phyloP scores from a whole-genome alignment of 2,113 vertebrate genomes.

The Tupaia tana region DNA sequence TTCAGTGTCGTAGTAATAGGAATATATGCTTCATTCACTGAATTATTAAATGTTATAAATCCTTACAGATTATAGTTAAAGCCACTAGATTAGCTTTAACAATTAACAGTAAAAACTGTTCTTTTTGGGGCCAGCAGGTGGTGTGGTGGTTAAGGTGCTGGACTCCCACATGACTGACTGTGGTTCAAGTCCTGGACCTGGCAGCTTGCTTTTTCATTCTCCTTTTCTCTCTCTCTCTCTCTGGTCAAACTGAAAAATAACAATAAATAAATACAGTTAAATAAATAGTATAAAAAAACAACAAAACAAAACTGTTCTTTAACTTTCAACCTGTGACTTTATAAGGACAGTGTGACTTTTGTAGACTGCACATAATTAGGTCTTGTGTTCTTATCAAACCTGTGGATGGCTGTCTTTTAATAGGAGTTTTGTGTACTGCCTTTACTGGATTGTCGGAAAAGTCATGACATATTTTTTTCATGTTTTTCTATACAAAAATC shows the following conservation, averaged over 20 bases:
- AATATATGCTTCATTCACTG: not conserved
- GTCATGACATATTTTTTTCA: too few species aligned
- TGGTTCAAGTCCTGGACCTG: too few species aligned
- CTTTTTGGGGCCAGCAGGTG: too few species aligned
- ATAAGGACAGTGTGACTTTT: not conserved
- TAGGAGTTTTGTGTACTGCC: not conserved
- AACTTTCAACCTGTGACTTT: not conserved
- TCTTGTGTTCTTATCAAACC: not conserved
- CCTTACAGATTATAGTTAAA: not conserved
- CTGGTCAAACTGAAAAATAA: too few species aligned
- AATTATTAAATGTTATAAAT: not conserved
- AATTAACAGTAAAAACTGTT: slow-evolving; percentile 1
- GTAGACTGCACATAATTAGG: not conserved
- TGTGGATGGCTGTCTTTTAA: slow-evolving; percentile 7
- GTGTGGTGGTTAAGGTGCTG: too few species aligned
- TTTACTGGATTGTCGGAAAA: too few species aligned
- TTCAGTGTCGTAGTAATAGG: not conserved
- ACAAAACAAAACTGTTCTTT: not conserved
- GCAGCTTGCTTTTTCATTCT: too few species aligned
- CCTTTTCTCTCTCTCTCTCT: too few species aligned
- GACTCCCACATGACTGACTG: too few species aligned
- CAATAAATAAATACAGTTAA: too few species aligned
- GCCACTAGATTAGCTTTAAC: not conserved
- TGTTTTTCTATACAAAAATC: too few species aligned
- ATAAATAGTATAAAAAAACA: too few species aligned